Conservation (phyloP, 1,140 invertebrate genomes). For the Trachymyrmex cornetzi region DNA sequence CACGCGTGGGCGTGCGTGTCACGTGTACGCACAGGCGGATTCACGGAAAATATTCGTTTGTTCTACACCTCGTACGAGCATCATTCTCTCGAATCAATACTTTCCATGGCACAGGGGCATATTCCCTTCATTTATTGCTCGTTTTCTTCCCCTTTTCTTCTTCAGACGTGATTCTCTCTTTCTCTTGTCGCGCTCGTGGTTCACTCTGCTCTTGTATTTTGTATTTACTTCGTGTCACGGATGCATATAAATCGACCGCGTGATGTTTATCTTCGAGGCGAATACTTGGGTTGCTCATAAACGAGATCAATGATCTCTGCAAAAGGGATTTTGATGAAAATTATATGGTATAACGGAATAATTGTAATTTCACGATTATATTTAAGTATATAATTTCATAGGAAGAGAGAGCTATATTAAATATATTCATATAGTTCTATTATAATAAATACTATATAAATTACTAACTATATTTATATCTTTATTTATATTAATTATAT, state of each 20-base stretch:
- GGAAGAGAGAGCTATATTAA: no score
- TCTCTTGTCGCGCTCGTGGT: not conserved
- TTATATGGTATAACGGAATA: not conserved
- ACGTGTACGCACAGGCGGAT: conserved; percentile 37
- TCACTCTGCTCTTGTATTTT: conserved; percentile 38
- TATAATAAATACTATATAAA: no score
- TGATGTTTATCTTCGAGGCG: conserved; percentile 13
- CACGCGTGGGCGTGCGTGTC: not conserved
- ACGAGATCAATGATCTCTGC: conserved; percentile 11
- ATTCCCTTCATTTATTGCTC: conserved; percentile 67
- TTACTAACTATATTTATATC: no score
- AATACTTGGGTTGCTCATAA: not conserved
- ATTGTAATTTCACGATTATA: not conserved
- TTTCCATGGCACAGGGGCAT: conserved; percentile 61
- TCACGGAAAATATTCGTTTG: conserved; percentile 69
- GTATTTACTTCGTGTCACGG: conserved; percentile 19
- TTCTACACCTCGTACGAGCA: conserved; percentile 59
- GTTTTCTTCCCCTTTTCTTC: conserved; percentile 59
- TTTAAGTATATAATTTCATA: not conserved
- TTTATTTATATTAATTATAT: no score
- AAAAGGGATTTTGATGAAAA: not conserved
- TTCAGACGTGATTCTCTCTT: conserved; percentile 29
- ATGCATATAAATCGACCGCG: conserved; percentile 53
- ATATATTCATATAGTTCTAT: no score
- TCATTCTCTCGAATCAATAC: conserved; percentile 72